phyloP scores from a whole-genome alignment of 2,113 vertebrate genomes.

The Maccullochella peelii region DNA sequence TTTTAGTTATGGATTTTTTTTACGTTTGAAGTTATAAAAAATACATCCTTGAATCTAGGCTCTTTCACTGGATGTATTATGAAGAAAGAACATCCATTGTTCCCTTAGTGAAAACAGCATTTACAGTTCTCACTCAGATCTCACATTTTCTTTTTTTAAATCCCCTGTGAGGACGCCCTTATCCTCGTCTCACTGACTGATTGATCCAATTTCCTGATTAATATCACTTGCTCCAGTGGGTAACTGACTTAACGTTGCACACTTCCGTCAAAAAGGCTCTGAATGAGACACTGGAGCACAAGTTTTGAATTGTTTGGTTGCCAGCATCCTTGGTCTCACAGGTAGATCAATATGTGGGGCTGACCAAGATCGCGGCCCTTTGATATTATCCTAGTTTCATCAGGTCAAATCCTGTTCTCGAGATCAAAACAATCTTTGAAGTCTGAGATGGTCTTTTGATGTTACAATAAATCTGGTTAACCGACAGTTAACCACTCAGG shows the following conservation, averaged over 20 bases:
- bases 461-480: slow-evolving; percentile 35
- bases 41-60: background rate
- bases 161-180: slow-evolving; percentile 9
- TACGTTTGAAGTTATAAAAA: background rate
- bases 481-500: slow-evolving; percentile 49
- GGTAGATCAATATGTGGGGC: slow-evolving; percentile 36
- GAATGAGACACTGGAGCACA: slow-evolving; percentile 11
- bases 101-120: background rate
- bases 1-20: background rate
- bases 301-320: slow-evolving; percentile 15
- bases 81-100: slow-evolving; percentile 7
- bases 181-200: slow-evolving; percentile 23
- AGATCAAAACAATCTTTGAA: slow-evolving; percentile 72
- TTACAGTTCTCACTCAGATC: background rate
- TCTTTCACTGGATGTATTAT: background rate
- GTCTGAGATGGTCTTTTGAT: slow-evolving; percentile 56
- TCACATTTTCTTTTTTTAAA: slow-evolving; percentile 1
- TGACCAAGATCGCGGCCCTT: slow-evolving; percentile 32
- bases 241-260: background rate
- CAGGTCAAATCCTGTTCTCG: slow-evolving; percentile 51
- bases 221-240: background rate
- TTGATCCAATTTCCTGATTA: slow-evolving; percentile 40
- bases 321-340: background rate
- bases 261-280: background rate
- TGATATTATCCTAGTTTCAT: slow-evolving; percentile 60